Conservation (phyloP, 1,140 invertebrate species). For the Trichonephila inaurata region DNA sequence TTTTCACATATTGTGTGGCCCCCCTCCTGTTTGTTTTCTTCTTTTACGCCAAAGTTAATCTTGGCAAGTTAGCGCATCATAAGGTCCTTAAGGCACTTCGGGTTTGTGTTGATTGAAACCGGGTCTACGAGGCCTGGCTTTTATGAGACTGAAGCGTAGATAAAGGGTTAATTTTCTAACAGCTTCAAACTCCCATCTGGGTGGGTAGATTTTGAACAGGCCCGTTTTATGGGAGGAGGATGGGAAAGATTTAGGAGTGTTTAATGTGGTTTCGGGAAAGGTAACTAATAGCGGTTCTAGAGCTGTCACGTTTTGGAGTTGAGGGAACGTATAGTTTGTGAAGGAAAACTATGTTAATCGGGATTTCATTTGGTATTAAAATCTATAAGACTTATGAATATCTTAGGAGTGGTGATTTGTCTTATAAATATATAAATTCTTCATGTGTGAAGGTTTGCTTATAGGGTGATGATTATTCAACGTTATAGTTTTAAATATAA, state of each 20-base stretch:
- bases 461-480: too few species aligned
- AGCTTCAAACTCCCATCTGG: conserved; percentile 1
- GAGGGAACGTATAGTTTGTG: neutral
- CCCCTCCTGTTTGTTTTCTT: neutral
- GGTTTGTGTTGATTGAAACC: conserved; percentile 63
- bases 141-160: conserved; percentile 46
- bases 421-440: too few species aligned
- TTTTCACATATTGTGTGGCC: conserved; percentile 13
- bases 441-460: too few species aligned
- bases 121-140: neutral
- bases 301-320: neutral
- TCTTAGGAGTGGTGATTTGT: too few species aligned
- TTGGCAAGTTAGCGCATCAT: conserved; percentile 22
- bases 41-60: conserved; percentile 41
- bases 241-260: neutral
- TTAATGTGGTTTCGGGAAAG: conserved; percentile 14
- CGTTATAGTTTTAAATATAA: too few species aligned
- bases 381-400: too few species aligned
- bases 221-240: conserved; percentile 11
- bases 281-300: neutral
- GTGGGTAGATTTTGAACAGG: conserved; percentile 29
- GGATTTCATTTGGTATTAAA: neutral
- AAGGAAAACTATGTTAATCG: neutral
- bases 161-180: conserved; percentile 63
- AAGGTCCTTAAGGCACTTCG: conserved; percentile 53